Conservation (phyloP, 2,113 vertebrate species). For the Notothenia rossii region DNA sequence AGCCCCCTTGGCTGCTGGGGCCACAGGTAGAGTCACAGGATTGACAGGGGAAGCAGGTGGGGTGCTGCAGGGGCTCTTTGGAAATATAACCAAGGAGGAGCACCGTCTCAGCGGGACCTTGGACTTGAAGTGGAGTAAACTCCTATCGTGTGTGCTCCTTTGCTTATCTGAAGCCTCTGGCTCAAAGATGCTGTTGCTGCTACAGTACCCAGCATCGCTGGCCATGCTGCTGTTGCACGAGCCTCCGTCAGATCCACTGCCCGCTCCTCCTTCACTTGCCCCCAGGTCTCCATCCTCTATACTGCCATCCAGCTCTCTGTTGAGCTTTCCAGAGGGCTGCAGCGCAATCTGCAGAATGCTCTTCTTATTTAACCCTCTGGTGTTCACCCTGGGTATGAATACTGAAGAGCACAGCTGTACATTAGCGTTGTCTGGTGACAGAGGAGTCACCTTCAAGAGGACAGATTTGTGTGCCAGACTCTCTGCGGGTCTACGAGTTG, state of each 20-base stretch:
- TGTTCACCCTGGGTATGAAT: conserved; percentile 84
- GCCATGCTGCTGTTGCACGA: conserved; percentile 85
- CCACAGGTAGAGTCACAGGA: conserved; percentile 76
- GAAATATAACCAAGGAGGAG: conserved; percentile 95
- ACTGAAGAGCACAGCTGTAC: conserved; percentile 79
- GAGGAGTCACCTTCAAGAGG: conserved; percentile 88
- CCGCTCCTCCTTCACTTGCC: conserved; percentile 60
- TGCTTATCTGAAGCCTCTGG: conserved; percentile 84
- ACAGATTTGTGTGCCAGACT: conserved; percentile 82
- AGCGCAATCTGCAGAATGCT: conserved; percentile 92
- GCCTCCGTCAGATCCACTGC: conserved; percentile 83
- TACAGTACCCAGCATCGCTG: conserved; percentile 84
- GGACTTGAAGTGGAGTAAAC: conserved; percentile 75
- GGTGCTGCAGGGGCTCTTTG: conserved; percentile 90
- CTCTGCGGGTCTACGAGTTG: conserved; percentile 76
- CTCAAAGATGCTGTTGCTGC: conserved; percentile 87
- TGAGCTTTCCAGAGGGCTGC: conserved; percentile 83
- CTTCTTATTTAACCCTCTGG: conserved; percentile 83
- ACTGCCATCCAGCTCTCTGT: conserved; percentile 70
- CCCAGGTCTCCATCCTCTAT: conserved; percentile 72
- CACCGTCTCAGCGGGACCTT: conserved; percentile 91
- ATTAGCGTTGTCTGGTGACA: conserved; percentile 82
- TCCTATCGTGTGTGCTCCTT: conserved; percentile 71
- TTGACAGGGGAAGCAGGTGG: conserved; percentile 90
- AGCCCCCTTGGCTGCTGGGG: conserved; percentile 73